Percentiles rank a stretch among this genome's conserved stretches.
Evolutionary conservation across 2,113 vertebrate genomes (phyloP).

Genomic region (Halcyon malimbica): DNA sequence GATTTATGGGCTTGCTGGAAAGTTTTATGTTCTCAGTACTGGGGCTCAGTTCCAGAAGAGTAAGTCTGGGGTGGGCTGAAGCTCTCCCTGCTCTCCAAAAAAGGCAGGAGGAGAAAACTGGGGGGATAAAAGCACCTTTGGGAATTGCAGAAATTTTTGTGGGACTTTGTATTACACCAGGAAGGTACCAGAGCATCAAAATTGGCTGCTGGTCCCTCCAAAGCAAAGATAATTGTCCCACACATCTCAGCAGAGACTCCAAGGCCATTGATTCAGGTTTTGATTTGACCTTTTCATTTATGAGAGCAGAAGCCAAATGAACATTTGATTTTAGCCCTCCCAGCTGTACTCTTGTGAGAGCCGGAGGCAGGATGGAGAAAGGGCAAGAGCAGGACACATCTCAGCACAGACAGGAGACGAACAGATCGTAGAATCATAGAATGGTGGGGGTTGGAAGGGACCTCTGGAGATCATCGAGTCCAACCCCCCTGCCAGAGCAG

Average conservation of each 20-base stretch:
- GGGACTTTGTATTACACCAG: background rate
- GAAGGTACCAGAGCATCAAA: background rate
- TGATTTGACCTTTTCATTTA: background rate
- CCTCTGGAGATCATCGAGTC: too few relatives aligned
- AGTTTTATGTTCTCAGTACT: background rate
- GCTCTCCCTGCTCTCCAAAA: background rate
- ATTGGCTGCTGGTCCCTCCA: background rate
- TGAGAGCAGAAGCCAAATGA: background rate
- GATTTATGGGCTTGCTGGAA: background rate
- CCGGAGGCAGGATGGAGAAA: background rate
- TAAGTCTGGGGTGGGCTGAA: background rate
- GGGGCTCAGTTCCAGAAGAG: background rate
- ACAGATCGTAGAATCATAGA: too few relatives aligned
- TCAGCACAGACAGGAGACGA: background rate
- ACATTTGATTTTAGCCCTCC: background rate
- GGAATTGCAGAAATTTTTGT: background rate
- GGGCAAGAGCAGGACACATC: background rate
- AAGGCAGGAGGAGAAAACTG: background rate
- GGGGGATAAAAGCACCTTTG: background rate
- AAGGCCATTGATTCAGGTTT: background rate
- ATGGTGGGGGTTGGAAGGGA: too few relatives aligned
- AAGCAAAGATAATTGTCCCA: background rate
- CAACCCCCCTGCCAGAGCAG: too few relatives aligned
- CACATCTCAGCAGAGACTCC: background rate
- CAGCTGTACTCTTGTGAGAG: background rate